phyloP scores from a whole-genome alignment of 2,888 invertebrate genomes.

The Graphium colonna region DNA sequence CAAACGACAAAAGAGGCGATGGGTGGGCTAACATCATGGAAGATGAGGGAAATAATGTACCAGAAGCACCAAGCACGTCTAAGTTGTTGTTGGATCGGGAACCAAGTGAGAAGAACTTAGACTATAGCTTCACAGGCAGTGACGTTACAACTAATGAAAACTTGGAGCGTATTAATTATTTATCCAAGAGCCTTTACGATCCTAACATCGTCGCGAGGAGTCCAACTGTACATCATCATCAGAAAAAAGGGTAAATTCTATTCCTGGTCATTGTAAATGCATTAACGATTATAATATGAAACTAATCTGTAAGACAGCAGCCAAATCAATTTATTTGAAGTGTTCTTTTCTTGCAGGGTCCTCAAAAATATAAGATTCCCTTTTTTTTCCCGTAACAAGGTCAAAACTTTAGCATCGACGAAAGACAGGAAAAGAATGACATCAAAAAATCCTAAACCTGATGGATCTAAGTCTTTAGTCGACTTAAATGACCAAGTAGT shows the following conservation, averaged over 20 bases:
- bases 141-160: constrained; percentile 1
- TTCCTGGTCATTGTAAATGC: not conserved
- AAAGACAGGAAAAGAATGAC: constrained; percentile 45
- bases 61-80: not conserved
- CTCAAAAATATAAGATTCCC: constrained; percentile 51
- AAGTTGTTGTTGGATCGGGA: not conserved
- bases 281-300: not conserved
- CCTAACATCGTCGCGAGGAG: not conserved
- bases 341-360: constrained; percentile 40
- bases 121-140: constrained; percentile 1
- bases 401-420: constrained; percentile 33
- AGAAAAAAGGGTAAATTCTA: constrained; percentile 22
- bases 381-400: constrained; percentile 63
- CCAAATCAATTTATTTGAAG: constrained; percentile 18
- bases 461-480: constrained; percentile 14
- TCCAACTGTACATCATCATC: constrained; percentile 7
- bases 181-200: not conserved
- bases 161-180: not conserved
- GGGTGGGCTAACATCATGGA: constrained; percentile 8
- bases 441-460: constrained; percentile 34
- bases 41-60: not conserved
- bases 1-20: constrained; percentile 3
- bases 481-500: constrained; percentile 8
- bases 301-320: no score
- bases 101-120: not conserved